Base-by-base conservation (phyloP, 2,888 invertebrate species). In the Drosophila paucipuncta region DNA sequence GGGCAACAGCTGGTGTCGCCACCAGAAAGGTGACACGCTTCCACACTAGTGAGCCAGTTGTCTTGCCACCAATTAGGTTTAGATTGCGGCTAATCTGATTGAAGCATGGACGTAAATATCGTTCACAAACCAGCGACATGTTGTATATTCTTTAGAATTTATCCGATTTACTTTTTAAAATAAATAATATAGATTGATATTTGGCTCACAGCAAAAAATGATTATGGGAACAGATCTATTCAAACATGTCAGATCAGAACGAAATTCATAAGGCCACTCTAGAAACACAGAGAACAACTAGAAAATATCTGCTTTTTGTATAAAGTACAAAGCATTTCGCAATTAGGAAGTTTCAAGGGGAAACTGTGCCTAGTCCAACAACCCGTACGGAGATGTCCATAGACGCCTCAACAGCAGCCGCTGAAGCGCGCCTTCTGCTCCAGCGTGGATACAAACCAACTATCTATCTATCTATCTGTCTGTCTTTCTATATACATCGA, bases 1-100 rank as follows among this genome's bases (percentile, higher is more conserved):
- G 93, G 55, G 92, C 95, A 49, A 97, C 94, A 13, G 96, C 95
- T 0, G 98, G 98, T n/a, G 96, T 82, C 13, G 96, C 97, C 25
- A 97, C 96, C 72, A 97, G 95, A 90, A 95, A 94, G 0, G 96
- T 94, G 78, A 98, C 88, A 66, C 95, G 96, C 92, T 94, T 96
- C 98, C 98, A 98, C 73, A 96, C 89, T 80, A 95, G 94, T 88
- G 94, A 94, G 58, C 95, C 96, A 1, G 25, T 57, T 10, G 37
- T 16, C 11, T 55, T 59, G 39, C 62, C 57, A 30, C 41, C 11
- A 30, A 62, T 16, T 0, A 64, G 55, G 7, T 13, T 59, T 25
- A 68, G 11, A 53, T 60, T 70, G 49, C 59, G 33, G 16, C 18
- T 49, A 10, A 68, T 13, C 37, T 73, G 69, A 7, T 33, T 16